Percentiles rank a stretch among this genome's conserved stretches.
Conservation (phyloP, 2,888 invertebrate genomes). For the Coleophora flavipennella region DNA sequence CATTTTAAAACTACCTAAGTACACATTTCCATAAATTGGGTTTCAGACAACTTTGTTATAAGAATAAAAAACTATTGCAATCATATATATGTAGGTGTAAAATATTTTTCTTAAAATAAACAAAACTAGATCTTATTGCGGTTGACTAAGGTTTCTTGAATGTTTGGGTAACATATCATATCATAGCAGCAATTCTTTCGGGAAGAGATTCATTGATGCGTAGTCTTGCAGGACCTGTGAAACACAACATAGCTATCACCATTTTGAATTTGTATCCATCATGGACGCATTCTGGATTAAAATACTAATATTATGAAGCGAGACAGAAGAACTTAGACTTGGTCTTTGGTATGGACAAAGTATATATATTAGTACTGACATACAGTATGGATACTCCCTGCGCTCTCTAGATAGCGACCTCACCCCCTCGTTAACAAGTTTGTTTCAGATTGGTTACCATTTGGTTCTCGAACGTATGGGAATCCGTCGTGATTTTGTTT, state of each 20-base stretch:
- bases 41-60: not conserved
- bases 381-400: too few relatives aligned
- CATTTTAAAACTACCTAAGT: constrained; percentile 11
- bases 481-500: too few relatives aligned
- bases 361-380: too few relatives aligned
- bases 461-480: too few relatives aligned
- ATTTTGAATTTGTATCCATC: too few relatives aligned
- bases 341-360: too few relatives aligned
- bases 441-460: too few relatives aligned
- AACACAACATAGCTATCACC: not conserved
- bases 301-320: too few relatives aligned
- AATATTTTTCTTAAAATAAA: not conserved
- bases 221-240: constrained; percentile 85
- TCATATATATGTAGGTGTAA: not conserved
- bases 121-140: constrained; percentile 1
- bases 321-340: too few relatives aligned
- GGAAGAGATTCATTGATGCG: constrained; percentile 86
- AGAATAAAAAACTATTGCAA: not conserved
- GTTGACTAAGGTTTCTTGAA: not conserved
- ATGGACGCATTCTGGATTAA: too few relatives aligned
- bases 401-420: too few relatives aligned
- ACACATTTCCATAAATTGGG: not conserved
- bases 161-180: constrained; percentile 13
- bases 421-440: too few relatives aligned
- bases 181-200: constrained; percentile 78